Evolutionary conservation across 2,113 vertebrate genomes (phyloP).

Genomic region (Xerus inauris): DNA sequence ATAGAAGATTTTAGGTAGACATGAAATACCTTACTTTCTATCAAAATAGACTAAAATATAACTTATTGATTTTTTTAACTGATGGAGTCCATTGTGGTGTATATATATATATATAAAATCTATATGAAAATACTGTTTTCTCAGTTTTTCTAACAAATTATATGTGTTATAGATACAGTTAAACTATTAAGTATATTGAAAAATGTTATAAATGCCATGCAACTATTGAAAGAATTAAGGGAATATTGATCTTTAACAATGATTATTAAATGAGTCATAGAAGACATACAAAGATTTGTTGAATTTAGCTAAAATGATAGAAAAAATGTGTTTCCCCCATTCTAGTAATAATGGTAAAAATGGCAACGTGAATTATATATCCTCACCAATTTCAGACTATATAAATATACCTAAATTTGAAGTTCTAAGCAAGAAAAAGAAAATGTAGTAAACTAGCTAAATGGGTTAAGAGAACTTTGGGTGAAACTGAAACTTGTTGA

Average conservation of each 20-base stretch:
- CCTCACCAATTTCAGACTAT: not conserved
- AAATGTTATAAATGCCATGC: not conserved
- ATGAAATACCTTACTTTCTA: not conserved
- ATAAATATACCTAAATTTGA: not conserved
- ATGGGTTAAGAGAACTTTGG: not conserved
- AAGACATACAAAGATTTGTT: not conserved
- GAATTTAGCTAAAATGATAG: not conserved
- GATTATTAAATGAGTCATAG: not conserved
- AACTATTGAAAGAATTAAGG: not conserved
- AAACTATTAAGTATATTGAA: not conserved
- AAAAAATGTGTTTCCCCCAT: not conserved
- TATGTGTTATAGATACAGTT: not conserved
- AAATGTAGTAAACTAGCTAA: not conserved
- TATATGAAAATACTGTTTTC: not conserved
- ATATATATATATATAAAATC: not conserved
- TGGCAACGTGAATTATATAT: not conserved
- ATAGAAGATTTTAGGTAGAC: not conserved
- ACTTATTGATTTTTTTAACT: not conserved
- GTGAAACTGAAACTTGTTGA: not conserved
- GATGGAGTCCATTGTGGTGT: not conserved
- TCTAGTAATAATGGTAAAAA: not conserved
- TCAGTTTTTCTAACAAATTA: not conserved
- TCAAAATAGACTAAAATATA: not conserved
- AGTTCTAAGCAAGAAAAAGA: not conserved
- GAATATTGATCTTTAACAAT: not conserved